phyloP scores from a whole-genome alignment of 2,888 invertebrate genomes.

The Mythimna impura region DNA sequence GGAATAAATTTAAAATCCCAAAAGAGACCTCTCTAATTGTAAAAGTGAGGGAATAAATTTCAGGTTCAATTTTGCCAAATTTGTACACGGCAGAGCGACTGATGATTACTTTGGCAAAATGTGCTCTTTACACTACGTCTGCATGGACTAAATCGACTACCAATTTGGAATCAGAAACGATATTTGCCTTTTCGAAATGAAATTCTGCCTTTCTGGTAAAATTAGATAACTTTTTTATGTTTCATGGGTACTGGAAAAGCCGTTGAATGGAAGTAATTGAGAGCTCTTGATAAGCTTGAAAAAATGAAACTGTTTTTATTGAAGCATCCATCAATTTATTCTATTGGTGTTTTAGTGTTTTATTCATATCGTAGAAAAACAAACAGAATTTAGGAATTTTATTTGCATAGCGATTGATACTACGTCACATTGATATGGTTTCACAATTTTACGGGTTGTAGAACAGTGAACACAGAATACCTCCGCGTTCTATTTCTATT shows the following conservation, averaged over 20 bases:
- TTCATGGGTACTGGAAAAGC: neutral
- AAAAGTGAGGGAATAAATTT: slow-evolving; percentile 49
- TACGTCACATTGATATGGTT: neutral
- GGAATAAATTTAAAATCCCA: slow-evolving; percentile 50
- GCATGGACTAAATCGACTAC: slow-evolving; percentile 9
- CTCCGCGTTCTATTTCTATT: neutral
- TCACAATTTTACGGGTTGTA: slow-evolving; percentile 14
- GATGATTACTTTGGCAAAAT: slow-evolving; percentile 41
- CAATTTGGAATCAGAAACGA: slow-evolving; percentile 27
- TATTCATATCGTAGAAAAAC: slow-evolving; percentile 3
- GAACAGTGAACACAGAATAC: slow-evolving; percentile 6
- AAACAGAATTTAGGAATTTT: slow-evolving; percentile 1
- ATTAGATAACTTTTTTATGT: neutral
- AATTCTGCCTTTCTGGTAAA: neutral
- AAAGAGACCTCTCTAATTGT: slow-evolving; percentile 43
- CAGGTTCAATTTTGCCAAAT: slow-evolving; percentile 47
- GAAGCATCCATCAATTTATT: neutral
- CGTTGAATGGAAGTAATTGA: slow-evolving; percentile 7
- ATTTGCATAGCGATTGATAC: slow-evolving; percentile 10
- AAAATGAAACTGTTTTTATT: slow-evolving; percentile 20
- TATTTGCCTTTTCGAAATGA: slow-evolving; percentile 15
- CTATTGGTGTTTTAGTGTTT: slow-evolving; percentile 2
- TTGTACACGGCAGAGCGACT: slow-evolving; percentile 37
- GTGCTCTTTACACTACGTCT: slow-evolving; percentile 17
- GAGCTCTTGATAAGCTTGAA: slow-evolving; percentile 5